Percentiles rank a stretch among this genome's conserved stretches.
Evolutionary conservation across 2,113 vertebrate species (phyloP).

Genomic region (Hiodon alosoides): DNA sequence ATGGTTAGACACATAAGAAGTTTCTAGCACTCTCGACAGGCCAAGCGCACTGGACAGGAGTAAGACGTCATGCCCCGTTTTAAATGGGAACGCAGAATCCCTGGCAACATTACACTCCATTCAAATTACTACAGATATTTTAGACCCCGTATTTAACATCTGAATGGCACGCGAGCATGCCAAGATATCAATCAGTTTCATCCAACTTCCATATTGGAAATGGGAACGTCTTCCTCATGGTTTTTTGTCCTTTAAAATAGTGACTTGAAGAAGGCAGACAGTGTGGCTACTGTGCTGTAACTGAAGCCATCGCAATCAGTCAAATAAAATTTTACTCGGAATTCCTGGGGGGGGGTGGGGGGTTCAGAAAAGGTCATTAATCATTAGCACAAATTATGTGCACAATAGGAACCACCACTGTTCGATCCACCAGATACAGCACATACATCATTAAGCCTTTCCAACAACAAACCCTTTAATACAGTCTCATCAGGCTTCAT

Average conservation of each 20-base stretch:
- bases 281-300: neutral
- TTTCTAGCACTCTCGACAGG: neutral
- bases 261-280: neutral
- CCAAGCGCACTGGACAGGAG: neutral
- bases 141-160: neutral
- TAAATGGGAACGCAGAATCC: neutral
- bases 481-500: too few species aligned
- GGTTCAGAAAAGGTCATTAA: conserved; percentile 1
- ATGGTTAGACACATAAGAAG: neutral
- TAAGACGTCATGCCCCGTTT: neutral
- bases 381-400: conserved; percentile 41
- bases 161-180: conserved; percentile 15
- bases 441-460: too few species aligned
- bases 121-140: conserved; percentile 6
- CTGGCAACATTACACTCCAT: conserved; percentile 1
- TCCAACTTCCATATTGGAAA: conserved; percentile 1
- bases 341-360: neutral
- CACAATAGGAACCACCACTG: too few species aligned
- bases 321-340: neutral
- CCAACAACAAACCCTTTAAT: too few species aligned
- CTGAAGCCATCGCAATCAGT: neutral
- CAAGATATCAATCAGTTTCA: neutral
- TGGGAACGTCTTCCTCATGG: conserved; percentile 1
- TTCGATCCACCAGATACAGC: too few species aligned
- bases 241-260: neutral